Evolutionary conservation across 2,888 invertebrate species (phyloP).

Genomic region (Notodonta ziczac): DNA sequence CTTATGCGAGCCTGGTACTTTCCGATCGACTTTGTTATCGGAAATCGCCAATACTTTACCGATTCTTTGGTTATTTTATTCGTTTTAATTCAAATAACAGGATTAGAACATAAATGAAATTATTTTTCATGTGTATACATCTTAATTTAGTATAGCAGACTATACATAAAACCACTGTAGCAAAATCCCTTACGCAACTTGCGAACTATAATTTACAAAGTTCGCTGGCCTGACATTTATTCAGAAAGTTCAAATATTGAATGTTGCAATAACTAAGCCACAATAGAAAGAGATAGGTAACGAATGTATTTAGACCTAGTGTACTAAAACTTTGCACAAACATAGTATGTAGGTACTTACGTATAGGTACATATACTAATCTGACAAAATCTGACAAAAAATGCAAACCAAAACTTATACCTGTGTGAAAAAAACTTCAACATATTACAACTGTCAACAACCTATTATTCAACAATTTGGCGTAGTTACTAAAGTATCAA

Average conservation of each 20-base stretch:
- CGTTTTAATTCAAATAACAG: not conserved
- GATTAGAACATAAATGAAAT: not conserved
- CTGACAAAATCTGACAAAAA: too few species aligned
- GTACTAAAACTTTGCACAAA: not conserved
- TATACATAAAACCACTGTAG: too few species aligned
- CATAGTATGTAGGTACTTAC: too few species aligned
- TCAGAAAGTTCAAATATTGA: constrained; percentile 19
- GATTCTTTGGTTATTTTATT: constrained; percentile 34
- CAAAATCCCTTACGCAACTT: too few species aligned
- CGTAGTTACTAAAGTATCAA: too few species aligned
- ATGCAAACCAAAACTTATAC: too few species aligned
- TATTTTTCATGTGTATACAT: not conserved
- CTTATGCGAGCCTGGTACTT: constrained; percentile 69
- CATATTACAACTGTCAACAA: too few species aligned
- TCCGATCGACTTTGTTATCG: constrained; percentile 79
- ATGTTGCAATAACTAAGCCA: not conserved
- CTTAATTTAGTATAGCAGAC: too few species aligned
- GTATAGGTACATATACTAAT: not conserved
- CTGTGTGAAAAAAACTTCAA: too few species aligned
- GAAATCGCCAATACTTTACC: constrained; percentile 67
- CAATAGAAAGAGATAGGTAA: constrained; percentile 8
- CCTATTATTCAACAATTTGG: too few species aligned
- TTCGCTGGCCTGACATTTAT: constrained; percentile 7
- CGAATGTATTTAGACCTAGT: not conserved
- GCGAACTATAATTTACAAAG: not conserved